Evolutionary conservation across 2,113 vertebrate genomes (phyloP), one percentile per base, ranked within the genome.

Genomic region (Neotoma lepida): DNA sequence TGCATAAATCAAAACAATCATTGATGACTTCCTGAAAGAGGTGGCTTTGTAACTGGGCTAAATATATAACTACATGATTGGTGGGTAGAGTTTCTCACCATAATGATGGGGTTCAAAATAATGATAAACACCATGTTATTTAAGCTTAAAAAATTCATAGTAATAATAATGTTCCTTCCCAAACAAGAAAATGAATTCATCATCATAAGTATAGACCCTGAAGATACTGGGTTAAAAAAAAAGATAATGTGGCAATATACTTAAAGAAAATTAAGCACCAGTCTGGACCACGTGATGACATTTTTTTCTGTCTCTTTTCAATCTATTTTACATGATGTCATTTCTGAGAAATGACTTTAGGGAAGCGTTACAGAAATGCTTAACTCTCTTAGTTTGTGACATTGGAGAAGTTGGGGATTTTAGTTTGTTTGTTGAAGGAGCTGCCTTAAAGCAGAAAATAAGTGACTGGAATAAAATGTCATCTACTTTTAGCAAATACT

Each of bases 101-200:
- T 86, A 85, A 71, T 44, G 33, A 10, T 84, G 7, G 56, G 30
- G 8, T 44, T 93, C 73, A 91, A 41, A 61, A 74, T 85, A 94
- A 20, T 89, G 10, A 66, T 66, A 64, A 76, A 85, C 49, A 85
- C 7, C 9, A 17, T 95, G 68, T 61, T 24, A 85, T 64, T 73
- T 95, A 68, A 76, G 89, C 90, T 71, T 46, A 44, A 61, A 18
- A 91, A 77, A 80, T 90, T 70, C 58, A 93, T 93, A 41, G n/a
- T 78, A 54, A 51, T 9, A 17, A 58, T 56, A 88, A 89, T 86
- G 0, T 88, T 17, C 86, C 33, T 74, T 89, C 8, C 30, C 35
- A 95, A 58, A 35, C 51, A 95, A 78, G 66, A 94, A 89, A 96
- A 86, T 87, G 7, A 84, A 20, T 86, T 84, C n/a, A 30, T 86